Evolutionary conservation across 2,888 invertebrate genomes (phyloP).

Genomic region (Stenoptilia bipunctidactyla): DNA sequence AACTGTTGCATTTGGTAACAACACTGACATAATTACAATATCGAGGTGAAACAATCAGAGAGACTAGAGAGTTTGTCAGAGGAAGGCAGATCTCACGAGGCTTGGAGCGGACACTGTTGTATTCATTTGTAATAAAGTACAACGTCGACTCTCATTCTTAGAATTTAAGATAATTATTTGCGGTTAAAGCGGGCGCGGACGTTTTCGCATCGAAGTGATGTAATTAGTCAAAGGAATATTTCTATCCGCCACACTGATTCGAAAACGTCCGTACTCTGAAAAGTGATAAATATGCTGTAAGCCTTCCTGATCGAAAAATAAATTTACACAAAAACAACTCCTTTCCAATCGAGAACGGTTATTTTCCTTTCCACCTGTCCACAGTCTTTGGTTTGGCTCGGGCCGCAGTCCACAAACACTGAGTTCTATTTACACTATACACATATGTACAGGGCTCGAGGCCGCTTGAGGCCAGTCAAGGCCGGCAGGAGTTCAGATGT

Average conservation of each 20-base stretch:
- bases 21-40: slow-evolving; percentile 4
- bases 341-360: slow-evolving; percentile 14
- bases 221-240: background rate
- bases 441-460: slow-evolving; percentile 45
- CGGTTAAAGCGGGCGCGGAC: background rate
- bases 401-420: slow-evolving; percentile 24
- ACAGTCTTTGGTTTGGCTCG: slow-evolving; percentile 54
- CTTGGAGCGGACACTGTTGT: background rate
- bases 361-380: slow-evolving; percentile 26
- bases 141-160: background rate
- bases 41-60: background rate
- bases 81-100: slow-evolving; percentile 1
- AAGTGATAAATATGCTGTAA: slow-evolving; percentile 1
- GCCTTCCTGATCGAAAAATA: slow-evolving; percentile 1
- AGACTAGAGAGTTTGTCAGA: background rate
- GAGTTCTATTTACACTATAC: slow-evolving; percentile 41
- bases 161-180: slow-evolving; percentile 1
- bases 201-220: background rate
- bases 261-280: background rate
- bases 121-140: background rate
- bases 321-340: slow-evolving; percentile 1
- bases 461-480: slow-evolving; percentile 21
- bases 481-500: slow-evolving; percentile 40
- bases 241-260: background rate
- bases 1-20: slow-evolving; percentile 6